Conservation (phyloP, 2,888 invertebrate genomes). For the Agonum fuliginosum region DNA sequence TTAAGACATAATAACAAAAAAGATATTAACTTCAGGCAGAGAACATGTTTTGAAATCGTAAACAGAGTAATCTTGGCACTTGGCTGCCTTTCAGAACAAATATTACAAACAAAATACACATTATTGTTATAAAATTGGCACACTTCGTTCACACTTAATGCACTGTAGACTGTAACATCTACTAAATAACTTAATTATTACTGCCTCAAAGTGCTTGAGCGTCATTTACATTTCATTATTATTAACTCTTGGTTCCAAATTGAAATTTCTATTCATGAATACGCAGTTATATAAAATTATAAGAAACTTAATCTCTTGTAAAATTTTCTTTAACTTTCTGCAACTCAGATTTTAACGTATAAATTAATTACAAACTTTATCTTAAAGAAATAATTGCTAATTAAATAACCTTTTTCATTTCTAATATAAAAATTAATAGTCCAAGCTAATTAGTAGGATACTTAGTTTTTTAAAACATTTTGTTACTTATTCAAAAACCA, state of each 20-base stretch:
- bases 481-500: too few relatives aligned
- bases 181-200: conserved; percentile 43
- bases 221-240: conserved; percentile 20
- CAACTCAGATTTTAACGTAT: too few relatives aligned
- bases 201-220: conserved; percentile 14
- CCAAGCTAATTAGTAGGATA: too few relatives aligned
- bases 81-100: conserved; percentile 53
- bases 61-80: conserved; percentile 52
- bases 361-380: too few relatives aligned
- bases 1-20: conserved; percentile 54
- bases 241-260: conserved; percentile 13
- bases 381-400: too few relatives aligned
- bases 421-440: too few relatives aligned
- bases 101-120: conserved; percentile 57
- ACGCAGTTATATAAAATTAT: background rate
- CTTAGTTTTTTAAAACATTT: too few relatives aligned
- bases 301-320: background rate
- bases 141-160: conserved; percentile 48
- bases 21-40: conserved; percentile 39
- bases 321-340: too few relatives aligned
- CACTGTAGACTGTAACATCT: conserved; percentile 48
- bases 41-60: conserved; percentile 57
- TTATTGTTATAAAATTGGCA: conserved; percentile 58
- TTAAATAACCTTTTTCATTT: too few relatives aligned
- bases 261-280: conserved; percentile 23